phyloP scores from a whole-genome alignment of 1,140 invertebrate species.

The Goniozus legneri region DNA sequence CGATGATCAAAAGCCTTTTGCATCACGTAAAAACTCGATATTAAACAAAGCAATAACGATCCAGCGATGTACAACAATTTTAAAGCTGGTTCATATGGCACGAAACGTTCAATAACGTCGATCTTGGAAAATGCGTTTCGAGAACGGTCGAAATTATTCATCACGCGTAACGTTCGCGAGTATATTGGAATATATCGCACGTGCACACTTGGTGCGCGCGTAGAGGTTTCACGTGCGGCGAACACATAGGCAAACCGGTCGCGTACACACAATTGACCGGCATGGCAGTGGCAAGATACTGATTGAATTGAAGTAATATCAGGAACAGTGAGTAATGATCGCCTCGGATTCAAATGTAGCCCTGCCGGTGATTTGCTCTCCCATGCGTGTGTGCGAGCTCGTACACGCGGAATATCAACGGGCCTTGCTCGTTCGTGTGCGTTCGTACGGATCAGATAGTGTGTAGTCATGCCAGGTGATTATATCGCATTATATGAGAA shows the following conservation, averaged over 20 bases:
- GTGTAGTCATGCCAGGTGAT: constrained; percentile 55
- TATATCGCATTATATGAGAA: constrained; percentile 56
- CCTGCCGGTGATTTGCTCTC: constrained; percentile 39
- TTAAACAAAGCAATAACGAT: no score
- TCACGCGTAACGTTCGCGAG: constrained; percentile 22
- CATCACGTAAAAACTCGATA: no score
- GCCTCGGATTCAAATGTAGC: constrained; percentile 46
- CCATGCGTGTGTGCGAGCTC: constrained; percentile 9
- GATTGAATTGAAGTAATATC: constrained; percentile 58
- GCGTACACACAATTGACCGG: constrained; percentile 12
- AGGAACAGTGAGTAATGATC: constrained; percentile 54
- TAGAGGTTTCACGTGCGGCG: no score
- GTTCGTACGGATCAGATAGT: constrained; percentile 52
- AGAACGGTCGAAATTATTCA: constrained; percentile 39
- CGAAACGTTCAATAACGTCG: constrained; percentile 40
- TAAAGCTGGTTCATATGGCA: no score
- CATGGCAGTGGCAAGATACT: constrained; percentile 48
- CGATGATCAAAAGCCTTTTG: no score
- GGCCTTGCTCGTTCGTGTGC: constrained; percentile 10
- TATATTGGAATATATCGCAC: background rate
- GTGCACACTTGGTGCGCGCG: no score
- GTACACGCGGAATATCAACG: background rate
- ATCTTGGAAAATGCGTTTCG: constrained; percentile 43
- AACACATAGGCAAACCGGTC: no score
- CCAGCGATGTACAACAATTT: no score